Evolutionary conservation across 2,797 vertebrate species (phyloP).

Genomic region (Myotis pilosus): DNA sequence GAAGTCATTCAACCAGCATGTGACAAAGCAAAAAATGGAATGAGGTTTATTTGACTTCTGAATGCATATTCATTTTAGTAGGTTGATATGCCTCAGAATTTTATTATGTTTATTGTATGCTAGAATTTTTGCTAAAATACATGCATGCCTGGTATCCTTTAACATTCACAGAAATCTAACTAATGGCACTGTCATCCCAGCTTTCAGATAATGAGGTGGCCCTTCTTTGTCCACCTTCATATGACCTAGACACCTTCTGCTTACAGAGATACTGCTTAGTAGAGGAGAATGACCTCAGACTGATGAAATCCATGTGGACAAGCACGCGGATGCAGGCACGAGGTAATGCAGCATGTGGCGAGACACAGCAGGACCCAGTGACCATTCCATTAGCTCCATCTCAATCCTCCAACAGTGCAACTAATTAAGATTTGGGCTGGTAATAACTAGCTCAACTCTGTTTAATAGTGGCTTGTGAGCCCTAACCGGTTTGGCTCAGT

Average conservation of each 20-base stretch:
- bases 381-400: neutral
- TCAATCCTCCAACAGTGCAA: neutral
- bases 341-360: neutral
- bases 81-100: neutral
- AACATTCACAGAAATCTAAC: neutral
- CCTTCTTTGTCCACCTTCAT: neutral
- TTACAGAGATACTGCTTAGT: slow-evolving; percentile 43
- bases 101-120: neutral
- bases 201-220: slow-evolving; percentile 37
- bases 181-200: neutral
- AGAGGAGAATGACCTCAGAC: neutral
- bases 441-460: slow-evolving; percentile 24
- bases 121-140: slow-evolving; percentile 26
- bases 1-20: slow-evolving; percentile 1
- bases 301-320: slow-evolving; percentile 11
- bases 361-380: neutral
- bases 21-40: slow-evolving; percentile 17
- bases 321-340: neutral
- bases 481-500: too few relatives aligned
- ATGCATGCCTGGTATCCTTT: neutral
- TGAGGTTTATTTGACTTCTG: slow-evolving; percentile 23
- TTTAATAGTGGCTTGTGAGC: slow-evolving; percentile 42
- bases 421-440: slow-evolving; percentile 44
- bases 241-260: slow-evolving; percentile 1
- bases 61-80: neutral